A percentile compares a stretch with the other conserved stretches of the same genome.
These are phyloP conservation scores for Gambusia affinis DNA, from an alignment of 2,113 vertebrate genomes.

Conservation along the genomic window DNA sequence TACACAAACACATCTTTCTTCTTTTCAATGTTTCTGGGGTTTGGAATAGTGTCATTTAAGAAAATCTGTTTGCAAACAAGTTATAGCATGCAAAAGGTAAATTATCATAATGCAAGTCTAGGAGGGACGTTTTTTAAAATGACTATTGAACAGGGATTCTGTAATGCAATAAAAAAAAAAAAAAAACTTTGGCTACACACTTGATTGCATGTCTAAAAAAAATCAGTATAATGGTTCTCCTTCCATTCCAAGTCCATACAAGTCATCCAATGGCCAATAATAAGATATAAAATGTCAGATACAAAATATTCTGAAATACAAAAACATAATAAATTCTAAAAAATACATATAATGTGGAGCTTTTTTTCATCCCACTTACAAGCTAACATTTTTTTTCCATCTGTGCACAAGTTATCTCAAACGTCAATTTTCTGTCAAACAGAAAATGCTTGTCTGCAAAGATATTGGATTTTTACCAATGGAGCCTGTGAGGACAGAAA, in stretches of 20 bases:
- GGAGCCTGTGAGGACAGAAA: slow-evolving; percentile 41
- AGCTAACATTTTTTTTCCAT: slow-evolving; percentile 40
- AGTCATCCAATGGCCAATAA: slow-evolving; percentile 56
- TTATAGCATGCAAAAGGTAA: too few species aligned
- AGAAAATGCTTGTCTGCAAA: slow-evolving; percentile 65
- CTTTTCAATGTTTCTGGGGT: neutral
- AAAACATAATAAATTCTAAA: slow-evolving; percentile 45
- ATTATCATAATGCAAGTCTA: neutral
- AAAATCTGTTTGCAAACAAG: neutral
- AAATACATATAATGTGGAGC: slow-evolving; percentile 32
- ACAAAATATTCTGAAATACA: slow-evolving; percentile 36
- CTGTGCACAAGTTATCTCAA: slow-evolving; percentile 68
- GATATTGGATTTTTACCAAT: slow-evolving; percentile 64
- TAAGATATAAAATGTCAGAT: slow-evolving; percentile 52
- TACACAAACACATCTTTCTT: neutral
- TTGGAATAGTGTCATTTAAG: neutral
- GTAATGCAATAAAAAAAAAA: slow-evolving; percentile 17
- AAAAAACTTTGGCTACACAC: neutral
- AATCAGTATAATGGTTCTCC: slow-evolving; percentile 50
- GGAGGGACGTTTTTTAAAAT: neutral
- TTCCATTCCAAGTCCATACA: slow-evolving; percentile 31
- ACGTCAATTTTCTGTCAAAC: slow-evolving; percentile 65
- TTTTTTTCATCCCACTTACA: slow-evolving; percentile 48
- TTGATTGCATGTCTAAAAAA: slow-evolving; percentile 53
- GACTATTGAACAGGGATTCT: neutral